These are phyloP conservation scores for Drosophila pruinosa DNA, from an alignment of 1,140 invertebrate species.

Conservation along the genomic window DNA sequence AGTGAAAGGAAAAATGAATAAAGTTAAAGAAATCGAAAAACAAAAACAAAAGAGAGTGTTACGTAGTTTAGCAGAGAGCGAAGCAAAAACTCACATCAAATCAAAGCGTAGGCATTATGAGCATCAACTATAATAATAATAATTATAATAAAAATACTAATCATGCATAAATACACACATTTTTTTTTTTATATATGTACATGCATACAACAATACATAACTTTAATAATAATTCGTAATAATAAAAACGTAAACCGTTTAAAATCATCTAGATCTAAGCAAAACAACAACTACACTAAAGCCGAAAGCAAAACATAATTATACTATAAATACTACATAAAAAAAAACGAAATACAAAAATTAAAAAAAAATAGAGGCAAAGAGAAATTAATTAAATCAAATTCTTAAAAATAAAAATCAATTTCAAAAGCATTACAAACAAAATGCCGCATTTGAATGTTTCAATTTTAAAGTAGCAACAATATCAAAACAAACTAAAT, in stretches of 20 bases:
- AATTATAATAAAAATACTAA: background rate
- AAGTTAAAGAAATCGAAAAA: background rate
- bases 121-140: conserved; percentile 9
- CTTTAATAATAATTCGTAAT: conserved; percentile 37
- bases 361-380: conserved; percentile 1
- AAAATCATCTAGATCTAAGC: conserved; percentile 41
- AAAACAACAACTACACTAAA: conserved; percentile 15
- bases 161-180: background rate
- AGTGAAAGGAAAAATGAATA: conserved; percentile 1
- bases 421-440: conserved; percentile 31
- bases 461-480: conserved; percentile 28
- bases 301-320: background rate
- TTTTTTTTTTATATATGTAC: conserved; percentile 30
- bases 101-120: conserved; percentile 22
- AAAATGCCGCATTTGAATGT: conserved; percentile 13
- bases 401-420: conserved; percentile 14
- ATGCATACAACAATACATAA: conserved; percentile 9
- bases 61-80: background rate
- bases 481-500: conserved; percentile 9
- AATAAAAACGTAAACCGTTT: conserved; percentile 37
- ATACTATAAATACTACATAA: background rate
- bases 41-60: conserved; percentile 2
- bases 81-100: conserved; percentile 8
- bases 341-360: background rate
- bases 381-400: conserved; percentile 28